Percentiles rank a stretch among this genome's conserved stretches.
These are phyloP conservation scores for Dallia pectoralis DNA, from an alignment of 2,797 vertebrate species.

Conservation along the genomic window DNA sequence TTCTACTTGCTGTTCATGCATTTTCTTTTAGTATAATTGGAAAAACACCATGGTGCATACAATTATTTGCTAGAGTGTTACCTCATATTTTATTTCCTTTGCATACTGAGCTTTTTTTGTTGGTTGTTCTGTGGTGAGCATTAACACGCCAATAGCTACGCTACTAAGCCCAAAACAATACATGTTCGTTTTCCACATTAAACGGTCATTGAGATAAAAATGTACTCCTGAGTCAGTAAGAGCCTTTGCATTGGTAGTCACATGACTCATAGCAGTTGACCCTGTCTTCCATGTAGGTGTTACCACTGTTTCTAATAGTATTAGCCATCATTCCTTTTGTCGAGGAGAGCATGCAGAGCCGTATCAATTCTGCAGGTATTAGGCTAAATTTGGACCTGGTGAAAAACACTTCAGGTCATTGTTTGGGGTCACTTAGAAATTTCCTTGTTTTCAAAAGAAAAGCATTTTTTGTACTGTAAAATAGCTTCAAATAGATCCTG, in stretches of 20 bases:
- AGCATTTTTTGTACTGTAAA: too few relatives aligned
- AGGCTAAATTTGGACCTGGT: too few relatives aligned
- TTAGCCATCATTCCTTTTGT: too few relatives aligned
- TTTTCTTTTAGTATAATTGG: conserved; percentile 62
- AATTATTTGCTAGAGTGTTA: conserved; percentile 41
- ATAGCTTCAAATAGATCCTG: too few relatives aligned
- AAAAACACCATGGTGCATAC: conserved; percentile 37
- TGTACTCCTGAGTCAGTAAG: neutral
- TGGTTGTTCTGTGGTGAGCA: neutral
- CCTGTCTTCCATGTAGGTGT: neutral
- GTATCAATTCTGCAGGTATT: too few relatives aligned
- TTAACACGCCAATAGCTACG: neutral
- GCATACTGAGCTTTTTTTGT: neutral
- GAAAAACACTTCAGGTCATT: too few relatives aligned
- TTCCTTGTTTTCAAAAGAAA: too few relatives aligned
- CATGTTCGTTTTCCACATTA: too few relatives aligned
- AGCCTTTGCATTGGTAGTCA: neutral
- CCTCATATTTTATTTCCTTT: conserved; percentile 24
- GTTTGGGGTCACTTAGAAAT: too few relatives aligned
- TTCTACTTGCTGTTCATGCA: conserved; percentile 47
- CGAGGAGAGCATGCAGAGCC: too few relatives aligned
- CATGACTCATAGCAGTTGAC: neutral
- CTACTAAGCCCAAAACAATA: neutral
- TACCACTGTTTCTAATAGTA: neutral
- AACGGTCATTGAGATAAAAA: neutral